Evolutionary conservation across 2,888 invertebrate genomes (phyloP).

Genomic region (Drosophila siamana): DNA sequence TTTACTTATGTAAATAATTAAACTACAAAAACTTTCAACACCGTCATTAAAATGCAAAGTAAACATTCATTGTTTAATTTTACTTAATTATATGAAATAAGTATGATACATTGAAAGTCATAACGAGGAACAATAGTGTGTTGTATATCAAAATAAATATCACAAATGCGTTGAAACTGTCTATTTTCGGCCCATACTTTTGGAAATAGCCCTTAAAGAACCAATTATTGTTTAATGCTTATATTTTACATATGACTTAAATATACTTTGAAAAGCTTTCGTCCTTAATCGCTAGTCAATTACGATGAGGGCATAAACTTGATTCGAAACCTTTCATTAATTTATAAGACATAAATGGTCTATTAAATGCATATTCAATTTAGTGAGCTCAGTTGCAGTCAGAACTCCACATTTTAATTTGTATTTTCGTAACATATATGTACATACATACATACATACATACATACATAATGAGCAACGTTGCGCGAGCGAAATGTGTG

Average conservation of each 20-base stretch:
- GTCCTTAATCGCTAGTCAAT: conserved; percentile 12
- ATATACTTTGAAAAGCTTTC: not conserved
- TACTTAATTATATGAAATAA: not conserved
- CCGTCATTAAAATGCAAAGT: not conserved
- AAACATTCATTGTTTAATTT: not conserved
- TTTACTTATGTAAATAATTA: not conserved
- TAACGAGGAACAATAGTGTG: not conserved
- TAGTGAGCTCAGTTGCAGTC: not conserved
- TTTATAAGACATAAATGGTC: not conserved
- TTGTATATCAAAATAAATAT: not conserved
- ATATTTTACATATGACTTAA: not conserved
- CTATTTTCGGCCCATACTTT: not conserved
- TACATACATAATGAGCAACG: conserved; percentile 41
- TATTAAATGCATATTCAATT: not conserved
- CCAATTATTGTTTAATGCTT: not conserved
- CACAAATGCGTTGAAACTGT: not conserved
- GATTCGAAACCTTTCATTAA: conserved; percentile 1
- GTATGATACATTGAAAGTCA: not conserved
- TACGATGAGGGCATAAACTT: not conserved
- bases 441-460: too few species aligned
- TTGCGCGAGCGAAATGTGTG: conserved; percentile 7
- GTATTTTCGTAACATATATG: conserved; percentile 35
- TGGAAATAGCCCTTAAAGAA: not conserved
- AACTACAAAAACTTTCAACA: not conserved
- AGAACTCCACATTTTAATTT: not conserved